These are phyloP conservation scores for Galagoides demidoff DNA, from an alignment of 2,797 vertebrate genomes.

Conservation along the genomic window DNA sequence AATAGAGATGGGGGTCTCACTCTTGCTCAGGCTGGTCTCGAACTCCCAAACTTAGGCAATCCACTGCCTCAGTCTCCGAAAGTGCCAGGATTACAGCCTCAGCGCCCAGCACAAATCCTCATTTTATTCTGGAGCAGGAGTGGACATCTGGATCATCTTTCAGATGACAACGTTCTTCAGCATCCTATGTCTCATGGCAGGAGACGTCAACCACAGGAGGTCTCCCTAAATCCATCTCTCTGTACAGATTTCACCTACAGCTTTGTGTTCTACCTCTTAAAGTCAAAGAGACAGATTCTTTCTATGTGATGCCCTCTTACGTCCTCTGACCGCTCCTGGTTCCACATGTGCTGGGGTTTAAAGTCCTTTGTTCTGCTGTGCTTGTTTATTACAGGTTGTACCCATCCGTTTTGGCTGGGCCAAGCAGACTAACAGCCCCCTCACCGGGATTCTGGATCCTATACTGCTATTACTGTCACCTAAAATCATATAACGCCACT, in stretches of 20 bases:
- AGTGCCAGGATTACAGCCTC: no score
- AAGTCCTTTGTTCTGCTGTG: not conserved
- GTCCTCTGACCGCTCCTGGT: not conserved
- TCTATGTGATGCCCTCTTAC: not conserved
- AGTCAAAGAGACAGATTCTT: not conserved
- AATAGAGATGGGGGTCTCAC: no score
- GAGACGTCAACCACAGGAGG: not conserved
- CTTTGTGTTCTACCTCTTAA: not conserved
- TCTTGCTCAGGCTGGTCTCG: no score
- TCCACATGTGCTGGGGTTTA: not conserved
- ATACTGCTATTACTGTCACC: not conserved
- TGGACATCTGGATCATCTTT: not conserved
- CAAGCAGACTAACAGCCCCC: not conserved
- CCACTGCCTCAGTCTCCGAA: no score
- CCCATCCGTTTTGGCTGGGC: not conserved
- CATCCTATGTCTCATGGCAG: not conserved
- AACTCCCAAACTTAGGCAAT: no score
- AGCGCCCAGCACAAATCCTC: not conserved
- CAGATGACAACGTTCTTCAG: not conserved
- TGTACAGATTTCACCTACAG: not conserved
- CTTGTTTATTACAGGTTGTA: not conserved
- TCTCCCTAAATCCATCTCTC: not conserved
- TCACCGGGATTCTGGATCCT: not conserved
- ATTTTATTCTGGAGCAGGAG: not conserved
- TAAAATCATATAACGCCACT: not conserved